phyloP scores from a whole-genome alignment of 2,888 invertebrate species.

The Leptinotarsa haldemani region DNA sequence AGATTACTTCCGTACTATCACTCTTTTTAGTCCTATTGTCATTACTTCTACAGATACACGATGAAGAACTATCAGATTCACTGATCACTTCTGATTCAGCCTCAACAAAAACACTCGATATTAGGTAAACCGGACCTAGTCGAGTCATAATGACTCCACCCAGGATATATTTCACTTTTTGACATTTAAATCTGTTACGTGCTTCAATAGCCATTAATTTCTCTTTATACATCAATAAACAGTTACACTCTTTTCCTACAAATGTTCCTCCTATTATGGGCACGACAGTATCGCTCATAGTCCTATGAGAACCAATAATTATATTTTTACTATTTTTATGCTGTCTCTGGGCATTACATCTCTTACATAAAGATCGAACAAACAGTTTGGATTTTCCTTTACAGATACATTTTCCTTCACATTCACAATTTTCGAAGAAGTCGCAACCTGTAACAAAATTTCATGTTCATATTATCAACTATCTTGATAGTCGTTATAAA shows the following conservation, averaged over 20 bases:
- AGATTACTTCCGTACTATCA: not conserved
- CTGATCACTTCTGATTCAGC: not conserved
- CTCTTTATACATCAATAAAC: conserved; percentile 50
- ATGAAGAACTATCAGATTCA: not conserved
- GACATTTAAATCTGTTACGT: conserved; percentile 33
- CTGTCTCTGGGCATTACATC: conserved; percentile 31
- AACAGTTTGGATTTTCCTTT: conserved; percentile 31
- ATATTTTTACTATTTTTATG: conserved; percentile 43
- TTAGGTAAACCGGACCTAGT: conserved; percentile 35
- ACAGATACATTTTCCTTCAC: conserved; percentile 33
- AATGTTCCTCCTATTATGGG: conserved; percentile 53
- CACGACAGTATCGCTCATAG: conserved; percentile 40
- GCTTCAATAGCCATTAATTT: conserved; percentile 16
- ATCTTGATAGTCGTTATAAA: not conserved
- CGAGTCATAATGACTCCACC: conserved; percentile 36
- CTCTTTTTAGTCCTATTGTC: not conserved
- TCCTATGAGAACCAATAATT: conserved; percentile 46
- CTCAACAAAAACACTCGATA: conserved; percentile 18
- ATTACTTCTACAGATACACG: not conserved
- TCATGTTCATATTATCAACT: not conserved
- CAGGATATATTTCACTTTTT: conserved; percentile 30
- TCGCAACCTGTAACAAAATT: conserved; percentile 32
- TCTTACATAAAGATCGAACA: conserved; percentile 30
- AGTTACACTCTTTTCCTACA: conserved; percentile 49
- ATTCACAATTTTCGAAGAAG: conserved; percentile 32